Percentiles rank a stretch among this genome's conserved stretches.
Evolutionary conservation across 2,113 vertebrate species (phyloP).

Genomic region (Alaudala cheleensis): DNA sequence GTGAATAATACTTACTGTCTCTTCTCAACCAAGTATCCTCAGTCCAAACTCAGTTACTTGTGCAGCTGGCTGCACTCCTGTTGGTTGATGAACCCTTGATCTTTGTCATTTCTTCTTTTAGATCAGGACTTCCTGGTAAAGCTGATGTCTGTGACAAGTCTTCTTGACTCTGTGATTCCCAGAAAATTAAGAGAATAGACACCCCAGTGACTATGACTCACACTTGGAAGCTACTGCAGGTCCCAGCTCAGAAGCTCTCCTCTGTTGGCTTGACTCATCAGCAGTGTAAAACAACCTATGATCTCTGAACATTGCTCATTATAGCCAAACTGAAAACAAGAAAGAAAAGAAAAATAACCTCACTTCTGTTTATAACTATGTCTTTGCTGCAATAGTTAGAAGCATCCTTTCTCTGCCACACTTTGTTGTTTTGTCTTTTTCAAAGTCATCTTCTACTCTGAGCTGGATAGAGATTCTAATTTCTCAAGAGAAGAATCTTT

Average conservation of each 20-base stretch:
- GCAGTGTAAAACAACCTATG: not conserved
- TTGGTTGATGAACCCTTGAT: not conserved
- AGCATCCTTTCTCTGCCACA: not conserved
- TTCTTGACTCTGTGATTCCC: slow-evolving; percentile 1
- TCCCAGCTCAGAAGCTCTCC: not conserved
- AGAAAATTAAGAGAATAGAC: slow-evolving; percentile 9
- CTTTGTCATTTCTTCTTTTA: not conserved
- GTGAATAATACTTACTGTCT: not conserved
- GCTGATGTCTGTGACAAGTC: not conserved
- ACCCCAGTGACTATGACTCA: slow-evolving; percentile 8
- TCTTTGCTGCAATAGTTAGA: not conserved
- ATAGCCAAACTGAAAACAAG: not conserved
- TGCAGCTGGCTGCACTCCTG: not conserved
- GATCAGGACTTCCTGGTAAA: not conserved
- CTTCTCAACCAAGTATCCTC: not conserved
- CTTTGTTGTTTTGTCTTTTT: not conserved
- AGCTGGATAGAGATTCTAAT: not conserved
- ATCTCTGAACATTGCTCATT: not conserved
- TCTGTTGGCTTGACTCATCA: not conserved
- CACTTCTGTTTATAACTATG: not conserved
- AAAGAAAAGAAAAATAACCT: not conserved
- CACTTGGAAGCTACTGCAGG: not conserved
- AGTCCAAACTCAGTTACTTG: not conserved
- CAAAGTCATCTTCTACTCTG: not conserved
- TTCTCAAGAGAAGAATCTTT: not conserved